Evolutionary conservation across 2,797 vertebrate genomes (phyloP).

Genomic region (Sphenodon punctatus): DNA sequence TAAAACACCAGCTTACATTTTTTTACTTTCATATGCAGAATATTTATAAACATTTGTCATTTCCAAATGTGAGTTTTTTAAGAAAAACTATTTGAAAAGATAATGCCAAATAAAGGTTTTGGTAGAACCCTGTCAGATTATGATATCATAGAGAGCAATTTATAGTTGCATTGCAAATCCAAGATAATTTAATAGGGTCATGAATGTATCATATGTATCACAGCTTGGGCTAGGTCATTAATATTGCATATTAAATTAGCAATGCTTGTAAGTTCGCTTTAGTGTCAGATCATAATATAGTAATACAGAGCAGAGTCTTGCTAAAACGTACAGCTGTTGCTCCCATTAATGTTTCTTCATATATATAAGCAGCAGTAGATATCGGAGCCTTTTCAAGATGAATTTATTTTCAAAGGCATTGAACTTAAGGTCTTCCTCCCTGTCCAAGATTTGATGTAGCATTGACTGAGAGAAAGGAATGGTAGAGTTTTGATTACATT

Average conservation of each 20-base stretch:
- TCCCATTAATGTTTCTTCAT: not conserved
- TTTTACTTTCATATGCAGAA: not conserved
- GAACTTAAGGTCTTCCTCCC: not conserved
- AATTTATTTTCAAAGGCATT: not conserved
- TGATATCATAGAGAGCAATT: not conserved
- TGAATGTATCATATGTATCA: not conserved
- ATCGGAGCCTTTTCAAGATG: not conserved
- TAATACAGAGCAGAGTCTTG: not conserved
- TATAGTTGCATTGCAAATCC: not conserved
- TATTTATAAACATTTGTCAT: not conserved
- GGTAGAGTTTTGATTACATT: not conserved
- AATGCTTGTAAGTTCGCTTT: not conserved
- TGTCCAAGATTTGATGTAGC: not conserved
- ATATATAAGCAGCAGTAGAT: not conserved
- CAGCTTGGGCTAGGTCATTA: not conserved
- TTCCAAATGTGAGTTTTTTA: not conserved
- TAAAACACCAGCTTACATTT: not conserved
- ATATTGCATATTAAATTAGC: slow-evolving; percentile 6
- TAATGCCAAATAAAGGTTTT: not conserved
- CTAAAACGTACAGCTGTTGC: not conserved
- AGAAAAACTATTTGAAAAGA: not conserved
- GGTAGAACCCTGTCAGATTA: not conserved
- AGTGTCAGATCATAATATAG: not conserved
- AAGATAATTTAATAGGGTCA: not conserved
- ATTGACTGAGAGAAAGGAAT: too few species aligned